phyloP scores from a whole-genome alignment of 2,113 vertebrate genomes.

The Vanacampus margaritifer region DNA sequence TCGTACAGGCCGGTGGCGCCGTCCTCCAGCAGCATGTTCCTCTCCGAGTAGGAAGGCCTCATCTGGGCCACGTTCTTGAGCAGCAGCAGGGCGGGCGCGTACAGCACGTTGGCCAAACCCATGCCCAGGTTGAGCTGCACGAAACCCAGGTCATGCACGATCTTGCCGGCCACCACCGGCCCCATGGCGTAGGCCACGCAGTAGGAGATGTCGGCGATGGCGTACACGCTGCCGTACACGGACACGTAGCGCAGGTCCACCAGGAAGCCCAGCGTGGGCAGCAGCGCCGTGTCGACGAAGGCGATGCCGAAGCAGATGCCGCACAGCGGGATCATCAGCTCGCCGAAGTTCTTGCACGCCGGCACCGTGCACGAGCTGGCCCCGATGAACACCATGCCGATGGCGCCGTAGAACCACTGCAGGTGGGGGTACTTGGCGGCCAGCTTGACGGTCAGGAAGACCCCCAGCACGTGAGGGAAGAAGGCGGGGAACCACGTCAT shows the following conservation, averaged over 20 bases:
- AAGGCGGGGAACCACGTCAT: conserved; percentile 96
- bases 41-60: conserved; percentile 89
- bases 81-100: conserved; percentile 87
- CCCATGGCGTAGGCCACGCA: conserved; percentile 92
- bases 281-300: conserved; percentile 91
- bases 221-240: conserved; percentile 94
- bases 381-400: conserved; percentile 93
- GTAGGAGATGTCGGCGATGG: conserved; percentile 97
- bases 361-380: conserved; percentile 92
- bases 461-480: conserved; percentile 91
- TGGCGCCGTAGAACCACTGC: conserved; percentile 94
- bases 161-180: conserved; percentile 89
- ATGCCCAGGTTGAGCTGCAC: conserved; percentile 92
- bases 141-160: conserved; percentile 92
- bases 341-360: conserved; percentile 87
- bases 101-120: conserved; percentile 93
- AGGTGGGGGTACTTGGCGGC: conserved; percentile 88
- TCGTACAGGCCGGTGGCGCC: conserved; percentile 91
- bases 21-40: conserved; percentile 93
- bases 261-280: conserved; percentile 92
- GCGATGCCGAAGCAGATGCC: conserved; percentile 98
- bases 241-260: conserved; percentile 94
- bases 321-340: conserved; percentile 88
- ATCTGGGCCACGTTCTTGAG: conserved; percentile 87
- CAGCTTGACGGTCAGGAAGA: conserved; percentile 88